Conservation (phyloP, 2,888 invertebrate species). For the Xylota segnis region DNA sequence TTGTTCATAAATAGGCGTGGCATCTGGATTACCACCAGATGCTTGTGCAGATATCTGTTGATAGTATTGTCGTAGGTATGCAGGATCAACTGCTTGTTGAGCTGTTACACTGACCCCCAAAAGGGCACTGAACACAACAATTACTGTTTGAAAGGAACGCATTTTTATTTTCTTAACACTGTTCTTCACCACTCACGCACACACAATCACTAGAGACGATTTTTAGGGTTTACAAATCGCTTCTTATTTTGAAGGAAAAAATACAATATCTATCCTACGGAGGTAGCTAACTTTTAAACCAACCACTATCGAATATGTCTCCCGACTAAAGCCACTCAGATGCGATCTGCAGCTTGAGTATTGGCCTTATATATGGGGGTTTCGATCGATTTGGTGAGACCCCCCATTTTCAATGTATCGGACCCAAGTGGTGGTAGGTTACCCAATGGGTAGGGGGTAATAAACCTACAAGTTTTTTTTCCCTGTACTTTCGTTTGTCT, state of each 20-base stretch:
- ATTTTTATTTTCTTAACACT: conserved; percentile 49
- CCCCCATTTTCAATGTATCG: conserved; percentile 50
- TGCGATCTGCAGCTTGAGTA: conserved; percentile 74
- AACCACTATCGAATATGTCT: conserved; percentile 70
- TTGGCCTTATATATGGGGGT: conserved; percentile 78
- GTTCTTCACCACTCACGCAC: conserved; percentile 23
- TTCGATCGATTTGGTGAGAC: conserved; percentile 59
- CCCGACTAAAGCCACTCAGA: conserved; percentile 76
- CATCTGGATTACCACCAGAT: conserved; percentile 84
- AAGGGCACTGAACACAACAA: conserved; percentile 80
- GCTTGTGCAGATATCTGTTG: conserved; percentile 82
- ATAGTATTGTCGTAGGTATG: conserved; percentile 84
- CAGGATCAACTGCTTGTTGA: conserved; percentile 83
- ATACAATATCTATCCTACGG: conserved; percentile 22
- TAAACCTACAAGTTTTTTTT: conserved; percentile 59
- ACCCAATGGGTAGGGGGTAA: conserved; percentile 68
- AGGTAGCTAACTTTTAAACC: conserved; percentile 31
- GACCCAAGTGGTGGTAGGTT: conserved; percentile 62
- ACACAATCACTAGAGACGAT: conserved; percentile 20
- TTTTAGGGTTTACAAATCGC: conserved; percentile 28
- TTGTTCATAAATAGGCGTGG: conserved; percentile 85
- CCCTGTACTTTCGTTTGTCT: conserved; percentile 69
- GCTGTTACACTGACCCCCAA: conserved; percentile 78
- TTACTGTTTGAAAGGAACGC: conserved; percentile 79
- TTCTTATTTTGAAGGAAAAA: conserved; percentile 7